Percentiles rank a stretch among this genome's conserved stretches.
phyloP scores from a whole-genome alignment of 2,888 invertebrate species.

The Diplolepis rosae region DNA sequence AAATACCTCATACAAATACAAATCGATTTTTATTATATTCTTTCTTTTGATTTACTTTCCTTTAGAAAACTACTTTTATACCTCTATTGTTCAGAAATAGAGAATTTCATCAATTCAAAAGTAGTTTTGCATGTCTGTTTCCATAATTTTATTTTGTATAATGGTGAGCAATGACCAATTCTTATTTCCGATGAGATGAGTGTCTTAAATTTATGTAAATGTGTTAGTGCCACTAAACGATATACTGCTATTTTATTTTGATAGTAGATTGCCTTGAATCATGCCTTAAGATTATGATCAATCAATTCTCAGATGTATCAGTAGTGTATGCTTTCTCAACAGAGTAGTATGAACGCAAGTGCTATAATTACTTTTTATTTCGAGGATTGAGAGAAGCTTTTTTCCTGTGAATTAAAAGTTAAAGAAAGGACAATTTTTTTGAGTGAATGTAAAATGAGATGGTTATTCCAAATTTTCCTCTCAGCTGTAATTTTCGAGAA shows the following conservation, averaged over 20 bases:
- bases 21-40: neutral
- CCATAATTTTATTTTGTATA: neutral
- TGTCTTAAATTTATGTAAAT: neutral
- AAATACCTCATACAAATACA: neutral
- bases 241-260: conserved; percentile 45
- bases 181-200: neutral
- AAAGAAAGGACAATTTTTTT: neutral
- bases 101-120: neutral
- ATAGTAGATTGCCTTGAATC: conserved; percentile 53
- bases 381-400: neutral
- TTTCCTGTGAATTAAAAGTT: neutral
- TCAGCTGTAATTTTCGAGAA: neutral
- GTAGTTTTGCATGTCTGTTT: conserved; percentile 9
- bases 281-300: conserved; percentile 7
- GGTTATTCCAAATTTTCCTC: conserved; percentile 3
- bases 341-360: neutral
- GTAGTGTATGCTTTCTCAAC: conserved; percentile 2
- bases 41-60: neutral
- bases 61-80: neutral
- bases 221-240: neutral
- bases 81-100: neutral
- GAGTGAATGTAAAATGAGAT: neutral
- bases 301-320: neutral
- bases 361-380: neutral
- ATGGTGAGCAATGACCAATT: neutral